Conservation (phyloP, 2,113 vertebrate genomes). For the Bombycilla garrulus region DNA sequence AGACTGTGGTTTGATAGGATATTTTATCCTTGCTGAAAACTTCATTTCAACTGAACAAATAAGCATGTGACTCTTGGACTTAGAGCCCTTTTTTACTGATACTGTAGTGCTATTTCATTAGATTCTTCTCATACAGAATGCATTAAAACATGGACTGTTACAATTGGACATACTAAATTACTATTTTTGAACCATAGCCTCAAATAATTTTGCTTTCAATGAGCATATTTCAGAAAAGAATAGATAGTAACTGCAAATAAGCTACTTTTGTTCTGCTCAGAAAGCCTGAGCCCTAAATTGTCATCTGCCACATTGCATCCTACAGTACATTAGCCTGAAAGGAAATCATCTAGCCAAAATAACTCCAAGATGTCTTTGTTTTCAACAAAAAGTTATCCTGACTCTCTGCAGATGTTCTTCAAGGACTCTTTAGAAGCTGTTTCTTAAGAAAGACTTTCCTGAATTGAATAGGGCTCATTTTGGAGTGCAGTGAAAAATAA, state of each 20-base stretch:
- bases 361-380: neutral
- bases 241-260: neutral
- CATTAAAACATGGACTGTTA: neutral
- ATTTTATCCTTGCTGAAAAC: neutral
- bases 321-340: neutral
- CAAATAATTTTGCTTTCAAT: neutral
- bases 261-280: neutral
- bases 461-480: neutral
- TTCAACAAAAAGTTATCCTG: neutral
- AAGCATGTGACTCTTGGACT: neutral
- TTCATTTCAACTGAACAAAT: neutral
- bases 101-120: neutral
- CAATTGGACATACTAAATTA: neutral
- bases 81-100: neutral
- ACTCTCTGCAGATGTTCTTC: neutral
- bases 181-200: neutral
- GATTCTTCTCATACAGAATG: neutral
- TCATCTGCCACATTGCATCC: neutral
- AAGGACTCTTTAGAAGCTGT: constrained; percentile 16
- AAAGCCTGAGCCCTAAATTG: neutral
- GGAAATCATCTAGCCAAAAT: neutral
- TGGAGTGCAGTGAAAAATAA: neutral
- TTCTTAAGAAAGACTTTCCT: constrained; percentile 32
- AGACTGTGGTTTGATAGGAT: neutral
- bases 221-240: neutral